Percentiles rank a stretch among this genome's conserved stretches.
phyloP scores from a whole-genome alignment of 2,113 vertebrate species.

The Sinocyclocheilus maitianheensis region DNA sequence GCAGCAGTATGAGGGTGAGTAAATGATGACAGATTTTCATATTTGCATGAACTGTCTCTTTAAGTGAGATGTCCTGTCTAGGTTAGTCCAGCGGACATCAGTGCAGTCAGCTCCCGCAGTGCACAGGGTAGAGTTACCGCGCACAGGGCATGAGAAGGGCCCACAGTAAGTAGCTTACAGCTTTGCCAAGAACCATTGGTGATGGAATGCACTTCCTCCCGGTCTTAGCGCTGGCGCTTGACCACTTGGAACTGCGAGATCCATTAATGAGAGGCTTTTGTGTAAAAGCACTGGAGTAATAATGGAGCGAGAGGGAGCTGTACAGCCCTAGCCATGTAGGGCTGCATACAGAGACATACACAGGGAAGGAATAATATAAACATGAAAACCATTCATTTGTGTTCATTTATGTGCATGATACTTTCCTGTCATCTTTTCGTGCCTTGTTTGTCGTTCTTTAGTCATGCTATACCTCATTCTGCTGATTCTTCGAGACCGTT shows the following conservation, averaged over 20 bases:
- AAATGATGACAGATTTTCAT: not conserved
- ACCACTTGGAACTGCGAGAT: conserved; percentile 25
- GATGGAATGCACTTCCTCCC: conserved; percentile 45
- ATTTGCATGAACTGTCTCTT: not conserved
- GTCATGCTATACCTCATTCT: not conserved
- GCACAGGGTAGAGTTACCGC: not conserved
- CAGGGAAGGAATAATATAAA: too few relatives aligned
- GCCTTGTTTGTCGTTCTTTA: not conserved
- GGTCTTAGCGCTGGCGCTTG: conserved; percentile 29
- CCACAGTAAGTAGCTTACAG: conserved; percentile 27
- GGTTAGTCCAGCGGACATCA: too few relatives aligned
- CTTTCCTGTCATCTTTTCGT: not conserved
- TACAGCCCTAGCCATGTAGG: not conserved
- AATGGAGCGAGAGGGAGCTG: not conserved
- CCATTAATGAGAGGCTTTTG: conserved; percentile 41
- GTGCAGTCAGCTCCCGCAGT: too few relatives aligned
- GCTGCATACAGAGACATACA: not conserved
- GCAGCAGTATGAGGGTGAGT: not conserved
- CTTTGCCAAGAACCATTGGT: conserved; percentile 35
- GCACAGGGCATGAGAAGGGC: conserved; percentile 19
- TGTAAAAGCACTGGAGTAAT: conserved; percentile 15
- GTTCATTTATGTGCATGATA: not conserved
- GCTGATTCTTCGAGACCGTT: not conserved
- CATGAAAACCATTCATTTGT: not conserved
- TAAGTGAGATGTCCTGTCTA: not conserved